Percentiles rank a stretch among this genome's conserved stretches.
Evolutionary conservation across 2,888 invertebrate genomes (phyloP).

Genomic region (Diogma glabrata): DNA sequence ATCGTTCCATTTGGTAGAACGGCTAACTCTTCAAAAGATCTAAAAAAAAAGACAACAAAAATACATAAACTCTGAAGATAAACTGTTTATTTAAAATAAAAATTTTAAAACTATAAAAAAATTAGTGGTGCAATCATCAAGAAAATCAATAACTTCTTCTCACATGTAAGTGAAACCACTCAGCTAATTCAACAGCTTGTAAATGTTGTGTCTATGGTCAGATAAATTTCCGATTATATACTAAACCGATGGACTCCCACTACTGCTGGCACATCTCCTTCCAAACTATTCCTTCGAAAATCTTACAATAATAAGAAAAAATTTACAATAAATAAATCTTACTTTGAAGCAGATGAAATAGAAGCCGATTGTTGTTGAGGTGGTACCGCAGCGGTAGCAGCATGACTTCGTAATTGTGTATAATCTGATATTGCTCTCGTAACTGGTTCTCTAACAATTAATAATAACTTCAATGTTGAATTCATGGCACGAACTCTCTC

Average conservation of each 20-base stretch:
- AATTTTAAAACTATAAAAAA: constrained; percentile 6
- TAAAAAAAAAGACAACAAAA: constrained; percentile 21
- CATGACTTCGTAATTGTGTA: constrained; percentile 79
- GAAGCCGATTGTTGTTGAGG: constrained; percentile 16
- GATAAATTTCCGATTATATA: no score
- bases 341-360: constrained; percentile 18
- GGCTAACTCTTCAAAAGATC: constrained; percentile 71
- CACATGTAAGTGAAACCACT: background rate
- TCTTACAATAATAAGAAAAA: background rate
- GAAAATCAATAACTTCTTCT: background rate
- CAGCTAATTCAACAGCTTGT: background rate
- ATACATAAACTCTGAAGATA: background rate
- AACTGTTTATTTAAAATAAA: no score
- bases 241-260: background rate
- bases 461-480: constrained; percentile 75
- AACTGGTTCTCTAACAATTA: constrained; percentile 93
- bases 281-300: background rate
- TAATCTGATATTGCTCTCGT: constrained; percentile 94
- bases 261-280: background rate
- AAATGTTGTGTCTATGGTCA: background rate
- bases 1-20: constrained; percentile 70
- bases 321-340: constrained; percentile 8
- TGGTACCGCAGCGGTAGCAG: constrained; percentile 59
- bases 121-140: background rate
- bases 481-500: constrained; percentile 92